Percentiles rank a stretch among this genome's conserved stretches.
Evolutionary conservation across 1,140 invertebrate species (phyloP).

Genomic region (Eupristina koningsbergeri): DNA sequence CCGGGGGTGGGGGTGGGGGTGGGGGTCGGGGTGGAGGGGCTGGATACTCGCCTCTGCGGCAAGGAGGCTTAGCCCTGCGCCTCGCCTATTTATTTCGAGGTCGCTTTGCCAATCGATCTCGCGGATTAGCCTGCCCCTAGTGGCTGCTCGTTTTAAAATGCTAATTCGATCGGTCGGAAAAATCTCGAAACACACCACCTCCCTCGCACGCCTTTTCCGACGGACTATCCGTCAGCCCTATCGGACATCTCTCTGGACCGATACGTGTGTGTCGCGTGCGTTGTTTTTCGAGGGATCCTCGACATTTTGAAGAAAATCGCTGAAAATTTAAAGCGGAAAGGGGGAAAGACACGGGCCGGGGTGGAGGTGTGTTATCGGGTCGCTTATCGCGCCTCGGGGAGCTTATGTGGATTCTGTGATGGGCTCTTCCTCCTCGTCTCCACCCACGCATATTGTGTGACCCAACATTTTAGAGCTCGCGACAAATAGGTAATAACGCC

Average conservation of each 20-base stretch:
- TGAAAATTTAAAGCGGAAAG: slow-evolving; percentile 68
- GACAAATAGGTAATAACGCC: slow-evolving; percentile 71
- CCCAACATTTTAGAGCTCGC: slow-evolving; percentile 46
- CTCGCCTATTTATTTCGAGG: background rate
- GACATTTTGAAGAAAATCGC: slow-evolving; percentile 71
- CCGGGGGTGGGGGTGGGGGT: slow-evolving; percentile 3
- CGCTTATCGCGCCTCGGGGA: slow-evolving; percentile 38
- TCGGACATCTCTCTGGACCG: slow-evolving; percentile 47
- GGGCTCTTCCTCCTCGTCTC: slow-evolving; percentile 15
- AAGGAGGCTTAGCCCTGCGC: background rate
- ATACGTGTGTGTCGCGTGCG: slow-evolving; percentile 20
- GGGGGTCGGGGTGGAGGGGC: background rate
- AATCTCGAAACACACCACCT: slow-evolving; percentile 58
- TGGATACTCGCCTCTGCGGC: background rate
- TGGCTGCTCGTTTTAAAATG: slow-evolving; percentile 6
- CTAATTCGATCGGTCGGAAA: slow-evolving; percentile 55
- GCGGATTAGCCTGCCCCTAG: background rate
- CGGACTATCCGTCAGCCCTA: slow-evolving; percentile 68
- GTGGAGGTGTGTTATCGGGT: slow-evolving; percentile 16
- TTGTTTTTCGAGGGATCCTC: slow-evolving; percentile 9
- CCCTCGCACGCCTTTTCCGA: background rate
- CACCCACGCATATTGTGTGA: slow-evolving; percentile 6
- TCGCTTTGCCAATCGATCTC: background rate
- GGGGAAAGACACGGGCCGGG: background rate
- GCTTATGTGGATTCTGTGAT: slow-evolving; percentile 30